Evolutionary conservation across 1,140 invertebrate genomes (phyloP).

Genomic region (Vanessa tameamea): DNA sequence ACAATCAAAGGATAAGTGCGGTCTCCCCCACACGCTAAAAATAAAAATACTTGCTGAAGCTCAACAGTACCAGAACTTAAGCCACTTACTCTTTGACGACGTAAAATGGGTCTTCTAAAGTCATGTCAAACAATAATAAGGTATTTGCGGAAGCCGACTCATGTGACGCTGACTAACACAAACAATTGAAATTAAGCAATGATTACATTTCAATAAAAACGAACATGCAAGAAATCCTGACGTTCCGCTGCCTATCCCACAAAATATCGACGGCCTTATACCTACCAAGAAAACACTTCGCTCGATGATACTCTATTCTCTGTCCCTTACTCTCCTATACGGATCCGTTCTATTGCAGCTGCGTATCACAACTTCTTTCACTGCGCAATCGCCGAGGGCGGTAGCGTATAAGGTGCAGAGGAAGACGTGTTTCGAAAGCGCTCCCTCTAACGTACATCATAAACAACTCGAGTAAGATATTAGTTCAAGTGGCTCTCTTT

Average conservation of each 20-base stretch:
- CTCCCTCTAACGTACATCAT: conserved; percentile 31
- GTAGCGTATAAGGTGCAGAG: conserved; percentile 19
- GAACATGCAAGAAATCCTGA: conserved; percentile 49
- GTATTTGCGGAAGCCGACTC: conserved; percentile 48
- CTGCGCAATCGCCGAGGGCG: conserved; percentile 61
- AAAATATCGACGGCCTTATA: conserved; percentile 74
- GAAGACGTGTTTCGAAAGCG: conserved; percentile 32
- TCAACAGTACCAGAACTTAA: conserved; percentile 28
- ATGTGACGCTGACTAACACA: conserved; percentile 55
- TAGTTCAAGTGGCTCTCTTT: conserved; percentile 4
- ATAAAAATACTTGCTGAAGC: conserved; percentile 27
- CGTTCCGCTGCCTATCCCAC: conserved; percentile 66
- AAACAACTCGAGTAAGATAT: conserved; percentile 15
- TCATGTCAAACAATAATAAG: conserved; percentile 85
- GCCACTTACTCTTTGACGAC: conserved; percentile 95
- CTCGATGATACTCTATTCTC: conserved; percentile 58
- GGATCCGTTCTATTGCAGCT: conserved; percentile 47
- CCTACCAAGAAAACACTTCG: conserved; percentile 60
- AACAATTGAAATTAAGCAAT: conserved; percentile 45
- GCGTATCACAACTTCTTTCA: conserved; percentile 46
- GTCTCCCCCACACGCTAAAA: conserved; percentile 11
- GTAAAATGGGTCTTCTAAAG: conserved; percentile 97
- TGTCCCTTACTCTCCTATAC: conserved; percentile 62
- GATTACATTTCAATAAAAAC: conserved; percentile 45
- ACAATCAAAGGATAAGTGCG: conserved; percentile 12